Evolutionary conservation across 2,888 invertebrate species (phyloP), one percentile per base, ranked within the genome.

Genomic region (Ptychoptera albimana): DNA sequence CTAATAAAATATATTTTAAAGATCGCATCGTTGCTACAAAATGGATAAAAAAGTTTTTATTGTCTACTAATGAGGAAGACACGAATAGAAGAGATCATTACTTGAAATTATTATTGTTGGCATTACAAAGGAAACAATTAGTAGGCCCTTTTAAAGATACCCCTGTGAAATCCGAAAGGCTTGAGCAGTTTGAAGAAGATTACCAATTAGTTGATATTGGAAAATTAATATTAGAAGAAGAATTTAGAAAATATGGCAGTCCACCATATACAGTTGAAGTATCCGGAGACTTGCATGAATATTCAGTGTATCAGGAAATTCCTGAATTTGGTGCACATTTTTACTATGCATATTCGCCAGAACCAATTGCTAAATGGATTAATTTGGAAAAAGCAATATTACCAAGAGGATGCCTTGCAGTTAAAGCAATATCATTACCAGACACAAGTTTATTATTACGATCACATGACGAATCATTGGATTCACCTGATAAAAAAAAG

Each of bases 271-370:
- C 52, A 8, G 57, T 59, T 0, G 64, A 66, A 40, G 57, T 57
- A 52, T 64, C 67, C 0, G 55, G 66, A 2, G 65, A 70, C 53
- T 53, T 66, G 11, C 53, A 60, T 37, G 65, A 69, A 50, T 69
- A 67, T 53, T 64, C 63, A 0, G 66, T 67, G 1, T 60, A 65
- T 14, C 70, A 70, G 50, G 62, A 67, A 50, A 69, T 70, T 45
- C 67, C 68, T 31, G 57, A 63, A 46, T 69, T 67, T 53, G 70
- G 70, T 2, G 59, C 68, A 11, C 70, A 71, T 45, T 67, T 63
- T n/a, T 71, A 64, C 50, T 70, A 68, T 50, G 71, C 70, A 1
- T 54, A 66, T 39, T 69, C 69, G 8, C 60, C 54, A 13, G 63
- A 68, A 46, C 67, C 68, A 1, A 47, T 71, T 11, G 52, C 59